These are phyloP conservation scores for Enteromius trimaculatus DNA, from an alignment of 2,797 vertebrate genomes.

Conservation along the genomic window DNA sequence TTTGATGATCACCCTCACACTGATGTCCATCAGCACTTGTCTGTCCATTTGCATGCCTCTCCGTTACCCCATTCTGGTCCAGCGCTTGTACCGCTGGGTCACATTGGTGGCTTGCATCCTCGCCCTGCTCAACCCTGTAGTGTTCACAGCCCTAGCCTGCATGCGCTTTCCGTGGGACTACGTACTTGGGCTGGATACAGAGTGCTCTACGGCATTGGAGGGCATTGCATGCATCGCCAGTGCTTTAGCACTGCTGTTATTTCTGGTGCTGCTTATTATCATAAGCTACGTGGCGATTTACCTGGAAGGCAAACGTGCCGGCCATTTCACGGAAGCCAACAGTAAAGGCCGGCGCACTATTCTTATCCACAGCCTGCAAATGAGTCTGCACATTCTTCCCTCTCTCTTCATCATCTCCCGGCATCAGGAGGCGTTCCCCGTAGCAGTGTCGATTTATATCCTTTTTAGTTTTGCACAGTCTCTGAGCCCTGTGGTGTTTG, in stretches of 20 bases:
- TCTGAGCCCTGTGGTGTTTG: conserved; percentile 74
- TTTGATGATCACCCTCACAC: conserved; percentile 68
- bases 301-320: conserved; percentile 65
- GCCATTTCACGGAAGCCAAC: conserved; percentile 72
- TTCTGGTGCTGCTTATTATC: conserved; percentile 62
- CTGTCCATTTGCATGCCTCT: conserved; percentile 67
- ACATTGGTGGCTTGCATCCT: conserved; percentile 55
- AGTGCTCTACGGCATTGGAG: conserved; percentile 58
- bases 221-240: conserved; percentile 57
- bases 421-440: conserved; percentile 56
- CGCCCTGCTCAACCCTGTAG: conserved; percentile 61
- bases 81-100: conserved; percentile 60
- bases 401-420: conserved; percentile 63
- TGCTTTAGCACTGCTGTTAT: conserved; percentile 61
- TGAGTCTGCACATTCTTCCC: conserved; percentile 70
- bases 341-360: conserved; percentile 68
- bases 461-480: conserved; percentile 70
- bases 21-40: conserved; percentile 69
- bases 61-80: conserved; percentile 49
- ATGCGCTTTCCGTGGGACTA: conserved; percentile 36
- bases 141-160: conserved; percentile 59
- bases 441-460: conserved; percentile 66
- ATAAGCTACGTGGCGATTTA: conserved; percentile 68
- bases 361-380: conserved; percentile 70
- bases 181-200: conserved; percentile 54